Percentiles rank a stretch among this genome's conserved stretches.
Evolutionary conservation across 1,140 invertebrate genomes (phyloP).

Genomic region (Heliconius congener): DNA sequence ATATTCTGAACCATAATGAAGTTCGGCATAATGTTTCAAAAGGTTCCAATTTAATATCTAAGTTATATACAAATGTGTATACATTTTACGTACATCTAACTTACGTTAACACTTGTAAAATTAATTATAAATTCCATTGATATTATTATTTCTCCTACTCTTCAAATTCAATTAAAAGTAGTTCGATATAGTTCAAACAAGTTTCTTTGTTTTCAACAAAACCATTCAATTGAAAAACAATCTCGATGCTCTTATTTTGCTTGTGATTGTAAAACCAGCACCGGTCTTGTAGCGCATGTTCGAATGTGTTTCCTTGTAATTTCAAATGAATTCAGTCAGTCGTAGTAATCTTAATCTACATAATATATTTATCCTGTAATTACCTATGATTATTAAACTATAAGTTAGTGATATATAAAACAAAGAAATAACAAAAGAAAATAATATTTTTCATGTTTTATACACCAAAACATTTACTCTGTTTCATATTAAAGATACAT

Average conservation of each 20-base stretch:
- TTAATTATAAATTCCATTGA: constrained; percentile 1
- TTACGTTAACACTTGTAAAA: background rate
- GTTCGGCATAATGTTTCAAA: background rate
- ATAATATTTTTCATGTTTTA: background rate
- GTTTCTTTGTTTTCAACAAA: constrained; percentile 7
- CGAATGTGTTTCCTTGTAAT: background rate
- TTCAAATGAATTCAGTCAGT: background rate
- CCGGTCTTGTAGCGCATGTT: background rate
- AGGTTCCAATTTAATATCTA: background rate
- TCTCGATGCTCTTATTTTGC: background rate
- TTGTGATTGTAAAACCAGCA: constrained; percentile 7
- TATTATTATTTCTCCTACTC: background rate
- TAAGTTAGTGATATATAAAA: no score
- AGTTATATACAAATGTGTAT: background rate
- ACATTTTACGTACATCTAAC: background rate
- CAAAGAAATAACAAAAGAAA: background rate
- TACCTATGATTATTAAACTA: no score
- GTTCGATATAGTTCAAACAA: constrained; percentile 11
- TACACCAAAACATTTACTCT: background rate
- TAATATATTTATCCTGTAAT: background rate
- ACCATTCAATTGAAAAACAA: constrained; percentile 3
- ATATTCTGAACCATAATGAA: no score
- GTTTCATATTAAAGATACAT: background rate
- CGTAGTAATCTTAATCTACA: background rate
- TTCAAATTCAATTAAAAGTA: constrained; percentile 14